Evolutionary conservation across 2,797 vertebrate species (phyloP).

Genomic region (Galaxias olidus): DNA sequence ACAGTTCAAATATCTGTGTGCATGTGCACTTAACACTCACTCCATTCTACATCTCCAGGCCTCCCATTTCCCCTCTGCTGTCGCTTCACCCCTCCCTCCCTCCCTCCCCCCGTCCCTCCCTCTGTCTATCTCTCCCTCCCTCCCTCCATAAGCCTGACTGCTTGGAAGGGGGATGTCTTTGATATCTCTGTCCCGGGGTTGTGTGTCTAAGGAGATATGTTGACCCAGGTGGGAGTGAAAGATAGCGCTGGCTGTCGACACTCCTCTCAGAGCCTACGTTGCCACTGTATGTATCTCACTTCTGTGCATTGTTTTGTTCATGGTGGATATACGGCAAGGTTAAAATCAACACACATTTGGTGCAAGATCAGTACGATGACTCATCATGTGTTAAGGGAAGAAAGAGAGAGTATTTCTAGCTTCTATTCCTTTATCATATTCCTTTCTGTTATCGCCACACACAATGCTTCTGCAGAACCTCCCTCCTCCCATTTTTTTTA

Average conservation of each 20-base stretch:
- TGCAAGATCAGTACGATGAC: too few species aligned
- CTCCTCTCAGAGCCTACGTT: constrained; percentile 40
- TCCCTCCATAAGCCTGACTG: constrained; percentile 36
- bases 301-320: not conserved
- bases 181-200: constrained; percentile 51
- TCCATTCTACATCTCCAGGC: too few species aligned
- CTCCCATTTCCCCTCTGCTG: not conserved
- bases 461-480: too few species aligned
- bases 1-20: not conserved
- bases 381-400: too few species aligned
- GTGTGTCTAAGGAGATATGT: constrained; percentile 54
- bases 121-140: constrained; percentile 11
- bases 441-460: too few species aligned
- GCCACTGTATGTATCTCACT: constrained; percentile 18
- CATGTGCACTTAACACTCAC: not conserved
- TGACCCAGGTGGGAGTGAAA: constrained; percentile 62
- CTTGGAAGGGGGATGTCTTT: constrained; percentile 52
- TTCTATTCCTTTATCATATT: too few species aligned
- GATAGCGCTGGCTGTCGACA: constrained; percentile 62
- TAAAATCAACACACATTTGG: too few species aligned
- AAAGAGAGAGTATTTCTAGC: too few species aligned
- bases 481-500: too few species aligned
- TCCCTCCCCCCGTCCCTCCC: not conserved
- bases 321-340: too few species aligned
- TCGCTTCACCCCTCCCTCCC: not conserved